Conservation (phyloP, 2,113 vertebrate genomes). For the Passer domesticus region DNA sequence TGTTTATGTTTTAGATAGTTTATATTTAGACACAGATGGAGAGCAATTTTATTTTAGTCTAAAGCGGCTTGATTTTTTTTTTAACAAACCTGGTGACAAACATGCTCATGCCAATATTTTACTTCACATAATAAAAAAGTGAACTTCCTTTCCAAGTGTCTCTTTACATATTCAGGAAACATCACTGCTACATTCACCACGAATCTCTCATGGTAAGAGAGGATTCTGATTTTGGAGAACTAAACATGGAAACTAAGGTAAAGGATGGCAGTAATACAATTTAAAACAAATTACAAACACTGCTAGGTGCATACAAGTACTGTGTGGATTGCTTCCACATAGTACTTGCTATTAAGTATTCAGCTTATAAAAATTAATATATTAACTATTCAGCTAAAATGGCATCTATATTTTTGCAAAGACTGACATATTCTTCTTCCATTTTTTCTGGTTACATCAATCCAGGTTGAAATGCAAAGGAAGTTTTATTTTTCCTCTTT, state of each 20-base stretch:
- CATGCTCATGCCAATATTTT: background rate
- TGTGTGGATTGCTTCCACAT: background rate
- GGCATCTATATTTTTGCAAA: background rate
- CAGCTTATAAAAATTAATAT: background rate
- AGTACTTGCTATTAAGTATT: background rate
- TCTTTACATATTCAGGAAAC: constrained; percentile 13
- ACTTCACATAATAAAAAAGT: background rate
- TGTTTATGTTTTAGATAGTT: background rate
- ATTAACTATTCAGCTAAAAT: background rate
- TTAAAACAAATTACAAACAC: background rate
- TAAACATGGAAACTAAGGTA: background rate
- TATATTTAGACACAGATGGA: background rate
- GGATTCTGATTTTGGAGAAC: background rate
- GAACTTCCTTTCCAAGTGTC: background rate
- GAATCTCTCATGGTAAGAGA: background rate
- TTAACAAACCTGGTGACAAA: background rate
- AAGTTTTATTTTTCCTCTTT: background rate
- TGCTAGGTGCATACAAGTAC: background rate
- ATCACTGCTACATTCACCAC: background rate
- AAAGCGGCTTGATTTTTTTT: background rate
- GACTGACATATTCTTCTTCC: background rate
- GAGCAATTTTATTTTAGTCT: background rate
- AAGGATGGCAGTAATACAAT: background rate
- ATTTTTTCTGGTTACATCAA: background rate
- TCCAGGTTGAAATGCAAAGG: background rate